Base-by-base conservation (phyloP, 1,140 invertebrate genomes). In the Panulirus ornatus region DNA sequence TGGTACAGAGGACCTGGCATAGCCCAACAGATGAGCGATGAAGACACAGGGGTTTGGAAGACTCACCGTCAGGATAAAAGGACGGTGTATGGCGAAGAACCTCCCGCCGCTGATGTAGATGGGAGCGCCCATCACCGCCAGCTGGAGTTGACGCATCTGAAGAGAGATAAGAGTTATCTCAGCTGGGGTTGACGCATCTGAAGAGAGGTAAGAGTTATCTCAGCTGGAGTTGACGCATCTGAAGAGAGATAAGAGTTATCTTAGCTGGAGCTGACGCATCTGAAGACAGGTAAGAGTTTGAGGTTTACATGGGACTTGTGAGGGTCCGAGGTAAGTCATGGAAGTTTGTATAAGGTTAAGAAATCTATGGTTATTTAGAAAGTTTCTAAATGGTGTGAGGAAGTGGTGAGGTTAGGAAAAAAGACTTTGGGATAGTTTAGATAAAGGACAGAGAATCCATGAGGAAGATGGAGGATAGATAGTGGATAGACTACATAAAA, bases 21-120 rank as follows among this genome's bases (percentile, higher is more conserved):
- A 3, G 51, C 0, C 19, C n/a, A 22, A 58, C 19, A 58, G 3
- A 19, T 22, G 5, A 14, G 3, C 54, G n/a, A 1, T 58, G 0
- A 19, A 22, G 54, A 8, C 19, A 19, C 19, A 58, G 19, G 54
- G 0, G 19, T 22, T 0, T 16, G 11, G 1, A 58, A n/a, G 19
- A 38, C 86, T 89, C n/a, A 89, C 88, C 42, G 88, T 89, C 8
- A 89, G 83, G 51, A 89, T 89, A 51, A 89, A 89, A 22, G 88
- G 88, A 16, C 88, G 42, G 44, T 82, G 73, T 27, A 89, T 84
- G 63, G 42, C 38, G 71, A 89, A 89, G 79, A 89, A 89, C 8
- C 71, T 30, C 0, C 88, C 88, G 5, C 88, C 88, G 5, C 66
- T 89, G 47, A 89, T 83, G 51, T 81, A 89, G 34, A 89, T 84